Base-by-base conservation (phyloP, 2,113 vertebrate species). In the Prietella phreatophila region DNA sequence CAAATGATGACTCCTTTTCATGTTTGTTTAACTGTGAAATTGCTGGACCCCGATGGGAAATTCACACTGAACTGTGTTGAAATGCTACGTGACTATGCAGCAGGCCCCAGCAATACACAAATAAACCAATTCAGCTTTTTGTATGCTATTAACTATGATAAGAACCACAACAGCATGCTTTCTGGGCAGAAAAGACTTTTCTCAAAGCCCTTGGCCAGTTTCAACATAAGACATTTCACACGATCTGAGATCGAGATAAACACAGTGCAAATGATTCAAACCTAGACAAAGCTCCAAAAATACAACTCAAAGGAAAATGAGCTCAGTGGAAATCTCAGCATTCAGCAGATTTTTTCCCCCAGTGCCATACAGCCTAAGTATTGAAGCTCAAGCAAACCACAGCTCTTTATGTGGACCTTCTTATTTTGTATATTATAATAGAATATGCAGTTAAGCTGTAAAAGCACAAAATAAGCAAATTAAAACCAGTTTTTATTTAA, bases 161-260 rank as follows among this genome's bases (percentile, higher is more conserved):
- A 80, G 39, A 85, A 27, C 73, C 80, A 61, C 39, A 88, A 79
- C 27, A 67, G 20, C 61, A 33, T 3, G 17, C 55, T 81, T 63
- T 50, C 19, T 33, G 30, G 42, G 47, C 30, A 61, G 22, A 58
- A 89, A 84, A 69, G n/a, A n/a, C n/a, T 33, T 58, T 85, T 69
- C 55, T 85, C 11, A 84, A 39, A 36, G 78, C 60, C 53, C 30
- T 67, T 63, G n/a, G 39, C 58, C 25, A 65, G 50, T 56, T 83
- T 55, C 53, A 65, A 39, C 60, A 71, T 27, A 80, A 5, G 55
- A 84, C 73, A 53, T 80, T 90, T 90, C 83, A 83, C 86, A 90
- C 69, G 83, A 87, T 85, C 83, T 85, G 36, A 80, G 53, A 61
- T 53, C 3, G 20, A 79, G 86, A 90, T 90, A 69, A 85, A 86